Evolutionary conservation across 1,140 invertebrate genomes (phyloP).

Genomic region (Fopius arisanus): DNA sequence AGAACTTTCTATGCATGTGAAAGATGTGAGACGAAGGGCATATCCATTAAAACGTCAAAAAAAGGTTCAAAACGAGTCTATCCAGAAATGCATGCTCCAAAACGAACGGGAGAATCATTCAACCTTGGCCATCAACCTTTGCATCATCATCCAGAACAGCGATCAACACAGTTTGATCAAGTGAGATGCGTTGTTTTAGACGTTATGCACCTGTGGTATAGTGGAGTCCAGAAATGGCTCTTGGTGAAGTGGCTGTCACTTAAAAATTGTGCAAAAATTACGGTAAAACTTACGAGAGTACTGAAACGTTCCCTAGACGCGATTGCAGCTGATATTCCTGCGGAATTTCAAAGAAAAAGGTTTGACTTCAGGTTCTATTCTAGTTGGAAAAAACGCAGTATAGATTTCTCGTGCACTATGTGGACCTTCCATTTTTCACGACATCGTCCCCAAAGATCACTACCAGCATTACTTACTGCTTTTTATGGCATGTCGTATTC

Average conservation of each 20-base stretch:
- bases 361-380: no score
- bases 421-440: neutral
- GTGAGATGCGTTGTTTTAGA: conserved; percentile 18
- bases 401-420: conserved; percentile 19
- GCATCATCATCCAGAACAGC: neutral
- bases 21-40: neutral
- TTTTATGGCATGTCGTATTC: no score
- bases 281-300: neutral
- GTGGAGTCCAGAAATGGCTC: conserved; percentile 21
- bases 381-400: conserved; percentile 29
- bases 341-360: conserved; percentile 26
- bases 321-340: neutral
- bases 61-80: neutral
- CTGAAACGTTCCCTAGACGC: neutral
- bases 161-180: neutral
- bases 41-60: neutral
- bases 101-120: neutral
- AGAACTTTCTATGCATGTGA: neutral
- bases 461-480: no score
- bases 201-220: conserved; percentile 25
- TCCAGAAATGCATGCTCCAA: neutral
- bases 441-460: conserved; percentile 27
- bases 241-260: conserved; percentile 11
- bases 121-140: neutral
- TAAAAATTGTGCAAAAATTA: neutral